Evolutionary conservation across 2,113 vertebrate genomes (phyloP).

Genomic region (Desmodus rotundus): DNA sequence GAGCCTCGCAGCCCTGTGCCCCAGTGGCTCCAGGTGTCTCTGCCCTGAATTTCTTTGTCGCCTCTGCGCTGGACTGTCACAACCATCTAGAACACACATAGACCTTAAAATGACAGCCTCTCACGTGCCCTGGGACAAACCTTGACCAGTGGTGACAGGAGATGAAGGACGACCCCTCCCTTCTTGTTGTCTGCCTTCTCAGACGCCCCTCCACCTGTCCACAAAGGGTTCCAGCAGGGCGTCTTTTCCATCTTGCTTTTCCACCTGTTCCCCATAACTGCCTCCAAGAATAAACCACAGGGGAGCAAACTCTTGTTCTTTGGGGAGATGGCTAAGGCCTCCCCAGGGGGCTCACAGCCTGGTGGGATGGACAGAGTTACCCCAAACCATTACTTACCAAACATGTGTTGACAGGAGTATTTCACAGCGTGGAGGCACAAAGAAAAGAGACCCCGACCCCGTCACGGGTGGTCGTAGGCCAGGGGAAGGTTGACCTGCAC

Average conservation of each 20-base stretch:
- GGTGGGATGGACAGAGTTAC: too few species aligned
- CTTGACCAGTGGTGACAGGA: not conserved
- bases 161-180: too few species aligned
- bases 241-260: not conserved
- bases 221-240: not conserved
- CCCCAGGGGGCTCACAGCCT: fast-evolving
- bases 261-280: not conserved
- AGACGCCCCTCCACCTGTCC: too few species aligned
- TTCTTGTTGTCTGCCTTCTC: not conserved
- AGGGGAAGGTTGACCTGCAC: not conserved
- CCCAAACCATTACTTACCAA: too few species aligned
- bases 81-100: fast-evolving
- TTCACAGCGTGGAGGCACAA: fast-evolving
- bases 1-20: not conserved
- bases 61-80: not conserved
- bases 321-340: not conserved
- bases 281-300: not conserved
- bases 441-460: too few species aligned
- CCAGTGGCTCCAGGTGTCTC: not conserved
- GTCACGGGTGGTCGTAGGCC: too few species aligned
- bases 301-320: not conserved
- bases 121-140: not conserved
- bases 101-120: not conserved
- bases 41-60: not conserved
- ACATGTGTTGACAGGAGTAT: fast-evolving